Conservation (phyloP, 2,113 vertebrate genomes). For the Coracopsis vasa region DNA sequence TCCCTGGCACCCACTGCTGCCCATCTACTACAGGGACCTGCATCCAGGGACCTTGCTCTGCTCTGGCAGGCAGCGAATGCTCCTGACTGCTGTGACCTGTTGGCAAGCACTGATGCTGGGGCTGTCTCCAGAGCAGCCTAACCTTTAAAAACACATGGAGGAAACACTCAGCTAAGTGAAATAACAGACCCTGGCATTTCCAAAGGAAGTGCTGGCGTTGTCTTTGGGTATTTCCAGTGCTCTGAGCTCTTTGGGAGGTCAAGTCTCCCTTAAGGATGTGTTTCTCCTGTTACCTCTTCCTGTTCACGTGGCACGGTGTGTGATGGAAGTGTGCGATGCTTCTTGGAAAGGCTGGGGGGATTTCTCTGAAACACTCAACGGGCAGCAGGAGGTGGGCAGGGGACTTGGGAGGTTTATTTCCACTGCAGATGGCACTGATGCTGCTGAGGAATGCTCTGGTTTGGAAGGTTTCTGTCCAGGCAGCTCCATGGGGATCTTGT, state of each 20-base stretch:
- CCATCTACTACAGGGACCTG: not conserved
- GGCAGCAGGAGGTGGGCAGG: not conserved
- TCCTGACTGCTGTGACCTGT: not conserved
- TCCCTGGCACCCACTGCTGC: not conserved
- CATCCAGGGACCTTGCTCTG: not conserved
- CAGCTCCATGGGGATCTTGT: not conserved
- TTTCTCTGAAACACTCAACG: conserved; percentile 31
- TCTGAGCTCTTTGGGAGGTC: conserved; percentile 16
- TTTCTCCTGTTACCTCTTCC: conserved; percentile 11
- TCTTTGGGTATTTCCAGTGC: conserved; percentile 38
- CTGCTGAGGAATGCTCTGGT: not conserved
- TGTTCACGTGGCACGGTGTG: not conserved
- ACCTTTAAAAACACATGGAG: conserved; percentile 36
- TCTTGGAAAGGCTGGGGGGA: conserved; percentile 44
- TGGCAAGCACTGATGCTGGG: not conserved
- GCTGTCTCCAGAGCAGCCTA: not conserved
- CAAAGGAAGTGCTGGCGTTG: conserved; percentile 9
- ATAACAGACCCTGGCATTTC: conserved; percentile 47
- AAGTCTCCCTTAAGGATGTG: conserved; percentile 28
- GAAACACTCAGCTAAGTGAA: conserved; percentile 22
- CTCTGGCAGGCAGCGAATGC: not conserved
- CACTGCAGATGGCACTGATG: not conserved
- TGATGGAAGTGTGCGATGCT: not conserved
- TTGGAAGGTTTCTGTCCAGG: not conserved
- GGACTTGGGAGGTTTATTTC: not conserved